Evolutionary conservation across 2,888 invertebrate species (phyloP).

Genomic region (Leptopilina syphax): DNA sequence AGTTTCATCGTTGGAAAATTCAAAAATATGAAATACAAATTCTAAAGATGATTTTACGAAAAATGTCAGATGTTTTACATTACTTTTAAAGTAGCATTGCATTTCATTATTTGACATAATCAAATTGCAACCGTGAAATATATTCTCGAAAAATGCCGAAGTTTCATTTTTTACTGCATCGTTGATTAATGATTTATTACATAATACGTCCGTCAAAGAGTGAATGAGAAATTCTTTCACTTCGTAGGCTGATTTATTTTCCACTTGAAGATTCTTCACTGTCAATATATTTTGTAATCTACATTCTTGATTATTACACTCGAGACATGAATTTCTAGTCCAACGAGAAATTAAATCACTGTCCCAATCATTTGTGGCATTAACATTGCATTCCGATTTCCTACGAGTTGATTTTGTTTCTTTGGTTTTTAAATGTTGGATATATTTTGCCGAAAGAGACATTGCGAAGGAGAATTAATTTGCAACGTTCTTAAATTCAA

Average conservation of each 20-base stretch:
- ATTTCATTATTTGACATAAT: slow-evolving; percentile 17
- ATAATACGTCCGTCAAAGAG: slow-evolving; percentile 8
- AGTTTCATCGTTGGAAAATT: neutral
- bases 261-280: slow-evolving; percentile 24
- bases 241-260: slow-evolving; percentile 24
- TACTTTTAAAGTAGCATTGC: slow-evolving; percentile 31
- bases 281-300: slow-evolving; percentile 34
- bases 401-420: neutral
- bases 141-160: slow-evolving; percentile 8
- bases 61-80: slow-evolving; percentile 3
- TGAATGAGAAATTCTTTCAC: slow-evolving; percentile 26
- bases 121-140: slow-evolving; percentile 23
- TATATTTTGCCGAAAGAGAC: slow-evolving; percentile 32
- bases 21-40: neutral
- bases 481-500: neutral
- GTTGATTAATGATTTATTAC: slow-evolving; percentile 12
- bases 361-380: slow-evolving; percentile 17
- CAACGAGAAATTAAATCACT: slow-evolving; percentile 18
- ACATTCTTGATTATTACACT: slow-evolving; percentile 35
- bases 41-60: slow-evolving; percentile 7
- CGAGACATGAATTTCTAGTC: slow-evolving; percentile 5
- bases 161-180: slow-evolving; percentile 13
- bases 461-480: neutral
- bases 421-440: slow-evolving; percentile 21
- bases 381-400: slow-evolving; percentile 20